A percentile compares a stretch with the other conserved stretches of the same genome.
Conservation (phyloP, 2,888 invertebrate species). For the Andrena trimmerana region DNA sequence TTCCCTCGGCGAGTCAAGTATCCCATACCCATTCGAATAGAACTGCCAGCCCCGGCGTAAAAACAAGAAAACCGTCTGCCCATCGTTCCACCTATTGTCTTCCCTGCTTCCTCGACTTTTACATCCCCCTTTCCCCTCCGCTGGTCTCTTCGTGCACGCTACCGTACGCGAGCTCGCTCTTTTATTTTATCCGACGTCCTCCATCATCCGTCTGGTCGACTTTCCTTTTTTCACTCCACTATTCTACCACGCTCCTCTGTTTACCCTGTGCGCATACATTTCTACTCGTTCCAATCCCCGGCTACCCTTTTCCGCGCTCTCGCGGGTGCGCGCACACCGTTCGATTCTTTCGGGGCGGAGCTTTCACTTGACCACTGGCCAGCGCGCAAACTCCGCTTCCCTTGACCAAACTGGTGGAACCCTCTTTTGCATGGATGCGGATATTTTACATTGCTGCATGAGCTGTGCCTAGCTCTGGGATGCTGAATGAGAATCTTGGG, state of each 20-base stretch:
- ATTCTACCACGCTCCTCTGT: slow-evolving; percentile 13
- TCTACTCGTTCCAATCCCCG: background rate
- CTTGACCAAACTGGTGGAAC: slow-evolving; percentile 10
- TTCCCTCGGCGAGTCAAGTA: slow-evolving; percentile 78
- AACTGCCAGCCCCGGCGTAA: slow-evolving; percentile 63
- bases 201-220: slow-evolving; percentile 23
- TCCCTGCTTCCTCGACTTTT: background rate
- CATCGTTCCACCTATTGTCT: slow-evolving; percentile 28
- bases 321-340: slow-evolving; percentile 67
- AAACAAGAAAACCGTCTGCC: slow-evolving; percentile 67
- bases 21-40: slow-evolving; percentile 76
- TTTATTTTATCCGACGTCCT: slow-evolving; percentile 32
- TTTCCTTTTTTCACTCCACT: slow-evolving; percentile 8
- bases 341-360: slow-evolving; percentile 83
- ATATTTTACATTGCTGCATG: background rate
- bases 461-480: background rate
- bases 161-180: slow-evolving; percentile 21
- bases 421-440: background rate
- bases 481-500: too few relatives aligned
- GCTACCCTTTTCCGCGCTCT: slow-evolving; percentile 11
- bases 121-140: slow-evolving; percentile 20
- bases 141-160: background rate
- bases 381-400: slow-evolving; percentile 79
- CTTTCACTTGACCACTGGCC: slow-evolving; percentile 82
- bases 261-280: background rate